Evolutionary conservation across 2,797 vertebrate species (phyloP).

Genomic region (Pipistrellus nathusii): DNA sequence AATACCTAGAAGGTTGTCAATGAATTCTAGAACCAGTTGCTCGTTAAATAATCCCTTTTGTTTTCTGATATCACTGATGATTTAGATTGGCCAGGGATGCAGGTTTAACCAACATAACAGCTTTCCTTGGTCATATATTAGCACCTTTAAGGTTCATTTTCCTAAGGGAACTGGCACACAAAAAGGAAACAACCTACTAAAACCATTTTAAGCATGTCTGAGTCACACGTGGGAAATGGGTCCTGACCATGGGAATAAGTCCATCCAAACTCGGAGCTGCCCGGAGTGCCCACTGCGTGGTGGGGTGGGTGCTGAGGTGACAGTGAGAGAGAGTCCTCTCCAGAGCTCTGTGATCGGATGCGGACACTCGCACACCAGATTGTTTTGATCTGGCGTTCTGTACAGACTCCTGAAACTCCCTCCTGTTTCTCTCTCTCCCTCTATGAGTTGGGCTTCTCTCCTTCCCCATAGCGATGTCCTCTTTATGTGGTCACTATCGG

Average conservation of each 20-base stretch:
- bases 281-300: not conserved
- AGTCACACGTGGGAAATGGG: not conserved
- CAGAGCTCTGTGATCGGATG: not conserved
- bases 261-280: not conserved
- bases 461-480: not conserved
- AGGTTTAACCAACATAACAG: conserved; percentile 14
- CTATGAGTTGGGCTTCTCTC: not conserved
- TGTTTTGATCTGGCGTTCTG: not conserved
- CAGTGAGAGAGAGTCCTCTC: not conserved
- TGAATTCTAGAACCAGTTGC: not conserved
- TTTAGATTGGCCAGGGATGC: not conserved
- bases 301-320: not conserved
- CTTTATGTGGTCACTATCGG: not conserved
- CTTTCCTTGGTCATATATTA: not conserved
- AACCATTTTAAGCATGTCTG: not conserved
- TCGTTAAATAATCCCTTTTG: conserved; percentile 16
- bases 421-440: not conserved
- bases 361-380: not conserved
- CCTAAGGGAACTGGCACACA: not conserved
- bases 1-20: not conserved
- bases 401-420: not conserved
- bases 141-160: not conserved
- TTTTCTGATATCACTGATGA: not conserved
- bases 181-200: not conserved
- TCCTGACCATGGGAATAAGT: not conserved